Evolutionary conservation across 2,113 vertebrate genomes (phyloP).

Genomic region (Dendrocopos noguchii): DNA sequence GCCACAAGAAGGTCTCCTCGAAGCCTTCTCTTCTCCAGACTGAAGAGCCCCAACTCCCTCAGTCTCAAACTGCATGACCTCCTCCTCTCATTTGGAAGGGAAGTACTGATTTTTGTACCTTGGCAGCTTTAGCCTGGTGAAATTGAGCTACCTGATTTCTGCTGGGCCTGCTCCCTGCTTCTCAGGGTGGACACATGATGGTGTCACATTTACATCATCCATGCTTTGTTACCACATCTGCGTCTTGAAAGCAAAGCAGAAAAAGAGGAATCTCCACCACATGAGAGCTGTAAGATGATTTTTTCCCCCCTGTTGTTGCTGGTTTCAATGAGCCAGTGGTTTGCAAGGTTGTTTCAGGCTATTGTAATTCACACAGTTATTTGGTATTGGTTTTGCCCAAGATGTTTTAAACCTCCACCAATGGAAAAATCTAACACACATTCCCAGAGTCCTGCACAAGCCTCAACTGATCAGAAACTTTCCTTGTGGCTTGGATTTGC

Average conservation of each 20-base stretch:
- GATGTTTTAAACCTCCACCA: neutral
- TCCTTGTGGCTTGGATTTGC: neutral
- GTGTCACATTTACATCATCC: constrained; percentile 53
- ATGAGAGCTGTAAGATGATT: neutral
- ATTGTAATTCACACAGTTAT: neutral
- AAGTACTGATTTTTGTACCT: constrained; percentile 48
- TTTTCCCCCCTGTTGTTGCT: neutral
- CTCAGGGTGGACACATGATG: constrained; percentile 51
- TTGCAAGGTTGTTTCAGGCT: constrained; percentile 30
- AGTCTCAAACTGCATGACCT: constrained; percentile 39
- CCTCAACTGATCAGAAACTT: neutral
- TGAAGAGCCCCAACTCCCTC: too few relatives aligned
- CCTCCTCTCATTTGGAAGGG: constrained; percentile 54
- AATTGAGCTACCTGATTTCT: constrained; percentile 34
- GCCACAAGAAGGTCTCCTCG: too few relatives aligned
- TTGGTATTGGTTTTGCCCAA: neutral
- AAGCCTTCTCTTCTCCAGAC: too few relatives aligned
- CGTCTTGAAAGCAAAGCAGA: constrained; percentile 57
- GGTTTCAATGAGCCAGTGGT: neutral
- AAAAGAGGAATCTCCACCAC: constrained; percentile 35
- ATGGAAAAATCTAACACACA: neutral
- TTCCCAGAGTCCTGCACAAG: neutral
- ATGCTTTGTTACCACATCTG: constrained; percentile 62
- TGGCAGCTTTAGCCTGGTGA: constrained; percentile 48
- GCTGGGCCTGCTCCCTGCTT: constrained; percentile 7